Percentiles rank a stretch among this genome's conserved stretches.
Conservation (phyloP, 1,140 invertebrate species). For the Lepidurus packardi region DNA sequence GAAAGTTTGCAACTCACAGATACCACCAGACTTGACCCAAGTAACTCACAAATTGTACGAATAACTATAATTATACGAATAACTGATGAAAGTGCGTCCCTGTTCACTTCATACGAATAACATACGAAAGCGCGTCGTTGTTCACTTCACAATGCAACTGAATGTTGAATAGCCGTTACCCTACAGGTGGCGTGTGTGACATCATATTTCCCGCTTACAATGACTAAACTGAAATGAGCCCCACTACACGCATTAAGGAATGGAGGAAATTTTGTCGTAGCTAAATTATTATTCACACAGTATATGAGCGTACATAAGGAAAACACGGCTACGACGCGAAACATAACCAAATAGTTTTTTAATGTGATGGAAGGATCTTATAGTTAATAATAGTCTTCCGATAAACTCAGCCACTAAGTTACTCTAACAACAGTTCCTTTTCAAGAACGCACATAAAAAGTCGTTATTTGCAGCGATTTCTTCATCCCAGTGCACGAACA, state of each 20-base stretch:
- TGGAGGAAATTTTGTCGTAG: neutral
- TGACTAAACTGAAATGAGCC: neutral
- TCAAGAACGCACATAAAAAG: neutral
- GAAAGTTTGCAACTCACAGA: no score
- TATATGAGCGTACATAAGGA: neutral
- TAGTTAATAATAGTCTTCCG: neutral
- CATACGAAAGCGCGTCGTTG: no score
- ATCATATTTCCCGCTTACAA: neutral
- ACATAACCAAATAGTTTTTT: neutral
- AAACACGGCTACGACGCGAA: neutral
- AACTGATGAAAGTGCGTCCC: no score
- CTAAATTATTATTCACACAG: conserved; percentile 19
- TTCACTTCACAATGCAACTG: no score
- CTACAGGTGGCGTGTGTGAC: no score
- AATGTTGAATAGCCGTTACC: no score
- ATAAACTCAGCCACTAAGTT: neutral
- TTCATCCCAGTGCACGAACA: neutral
- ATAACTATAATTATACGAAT: no score
- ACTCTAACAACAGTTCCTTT: neutral
- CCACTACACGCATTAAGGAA: neutral
- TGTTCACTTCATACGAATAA: no score
- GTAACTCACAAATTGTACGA: no score
- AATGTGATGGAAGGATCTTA: neutral
- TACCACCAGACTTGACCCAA: no score
- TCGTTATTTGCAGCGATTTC: neutral